Conservation (phyloP, 1,140 invertebrate genomes). For the Leucophenga varia region DNA sequence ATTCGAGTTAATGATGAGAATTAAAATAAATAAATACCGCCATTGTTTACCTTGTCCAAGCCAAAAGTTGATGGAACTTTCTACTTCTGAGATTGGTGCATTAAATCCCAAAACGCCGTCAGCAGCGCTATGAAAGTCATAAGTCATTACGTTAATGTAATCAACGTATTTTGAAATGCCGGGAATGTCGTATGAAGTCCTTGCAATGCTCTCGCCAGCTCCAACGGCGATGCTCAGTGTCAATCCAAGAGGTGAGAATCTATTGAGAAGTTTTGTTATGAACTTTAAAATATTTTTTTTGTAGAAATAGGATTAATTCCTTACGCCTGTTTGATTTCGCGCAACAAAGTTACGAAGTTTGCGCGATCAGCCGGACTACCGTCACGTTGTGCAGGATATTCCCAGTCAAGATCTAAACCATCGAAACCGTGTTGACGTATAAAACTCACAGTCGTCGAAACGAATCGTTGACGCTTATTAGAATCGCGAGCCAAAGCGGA, state of each 20-base stretch:
- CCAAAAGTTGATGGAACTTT: slow-evolving; percentile 35
- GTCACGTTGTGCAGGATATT: slow-evolving; percentile 62
- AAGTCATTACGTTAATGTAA: slow-evolving; percentile 69
- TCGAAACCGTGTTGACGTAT: slow-evolving; percentile 62
- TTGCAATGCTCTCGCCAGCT: slow-evolving; percentile 59
- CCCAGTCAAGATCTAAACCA: slow-evolving; percentile 70
- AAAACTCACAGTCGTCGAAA: slow-evolving; percentile 58
- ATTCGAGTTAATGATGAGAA: too few relatives aligned
- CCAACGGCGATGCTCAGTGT: slow-evolving; percentile 66
- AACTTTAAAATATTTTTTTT: too few relatives aligned
- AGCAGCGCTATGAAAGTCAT: slow-evolving; percentile 67
- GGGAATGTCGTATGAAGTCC: slow-evolving; percentile 63
- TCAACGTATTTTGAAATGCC: slow-evolving; percentile 60
- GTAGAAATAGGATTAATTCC: too few relatives aligned
- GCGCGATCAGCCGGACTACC: slow-evolving; percentile 57
- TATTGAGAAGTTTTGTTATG: too few relatives aligned
- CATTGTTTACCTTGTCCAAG: slow-evolving; percentile 51
- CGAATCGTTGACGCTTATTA: slow-evolving; percentile 56
- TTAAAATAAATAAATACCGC: too few relatives aligned
- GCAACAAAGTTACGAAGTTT: slow-evolving; percentile 59
- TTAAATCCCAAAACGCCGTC: slow-evolving; percentile 61
- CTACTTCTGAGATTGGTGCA: slow-evolving; percentile 60
- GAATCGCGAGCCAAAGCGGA: slow-evolving; percentile 59
- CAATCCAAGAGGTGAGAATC: slow-evolving; percentile 53
- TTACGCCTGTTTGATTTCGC: slow-evolving; percentile 59